Conservation (phyloP, 2,113 vertebrate genomes). For the Noctilio leporinus region DNA sequence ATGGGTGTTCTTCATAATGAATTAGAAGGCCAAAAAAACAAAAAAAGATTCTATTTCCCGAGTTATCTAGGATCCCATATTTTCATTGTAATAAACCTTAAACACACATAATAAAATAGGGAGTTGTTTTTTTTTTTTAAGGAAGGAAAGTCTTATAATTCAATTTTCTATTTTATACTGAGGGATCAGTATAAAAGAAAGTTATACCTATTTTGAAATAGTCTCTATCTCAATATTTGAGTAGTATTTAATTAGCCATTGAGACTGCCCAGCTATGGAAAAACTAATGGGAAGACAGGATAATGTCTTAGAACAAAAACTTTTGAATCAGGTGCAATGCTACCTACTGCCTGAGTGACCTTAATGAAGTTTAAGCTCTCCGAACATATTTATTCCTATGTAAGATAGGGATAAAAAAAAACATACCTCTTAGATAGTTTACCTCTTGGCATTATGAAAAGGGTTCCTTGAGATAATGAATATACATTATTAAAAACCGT, state of each 20-base stretch:
- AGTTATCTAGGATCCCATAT: background rate
- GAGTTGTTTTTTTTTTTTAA: background rate
- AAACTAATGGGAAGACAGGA: background rate
- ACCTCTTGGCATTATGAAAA: background rate
- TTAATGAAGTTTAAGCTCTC: background rate
- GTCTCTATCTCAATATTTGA: background rate
- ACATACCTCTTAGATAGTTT: background rate
- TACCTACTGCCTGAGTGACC: background rate
- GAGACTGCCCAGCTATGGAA: background rate
- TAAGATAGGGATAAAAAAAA: background rate
- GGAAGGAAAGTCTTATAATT: background rate
- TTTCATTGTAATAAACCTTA: constrained; percentile 12
- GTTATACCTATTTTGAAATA: background rate
- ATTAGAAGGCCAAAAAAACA: background rate
- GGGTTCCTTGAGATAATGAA: background rate
- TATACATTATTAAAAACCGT: background rate
- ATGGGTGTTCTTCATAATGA: background rate
- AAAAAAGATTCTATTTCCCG: background rate
- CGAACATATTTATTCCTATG: background rate
- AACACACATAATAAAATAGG: background rate
- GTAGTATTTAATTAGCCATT: background rate
- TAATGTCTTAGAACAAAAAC: background rate
- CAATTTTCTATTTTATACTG: background rate
- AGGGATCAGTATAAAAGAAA: background rate
- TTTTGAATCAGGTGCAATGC: background rate